phyloP scores from a whole-genome alignment of 2,888 invertebrate genomes.

The Gerris lacustris region DNA sequence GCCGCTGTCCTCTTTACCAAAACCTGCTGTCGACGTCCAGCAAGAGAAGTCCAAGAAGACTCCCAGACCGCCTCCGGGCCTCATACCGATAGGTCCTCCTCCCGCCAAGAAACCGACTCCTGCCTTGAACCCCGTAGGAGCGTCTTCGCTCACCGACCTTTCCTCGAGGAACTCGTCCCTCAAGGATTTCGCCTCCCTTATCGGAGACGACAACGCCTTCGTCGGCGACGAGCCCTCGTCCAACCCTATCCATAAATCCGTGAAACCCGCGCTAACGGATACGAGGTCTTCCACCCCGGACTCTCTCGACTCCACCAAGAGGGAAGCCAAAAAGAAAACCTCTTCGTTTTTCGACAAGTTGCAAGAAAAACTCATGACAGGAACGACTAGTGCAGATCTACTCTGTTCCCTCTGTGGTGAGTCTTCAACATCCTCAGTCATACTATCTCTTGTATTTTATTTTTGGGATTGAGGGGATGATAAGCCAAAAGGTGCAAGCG shows the following conservation, averaged over 20 bases:
- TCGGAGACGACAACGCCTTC: slow-evolving; percentile 22
- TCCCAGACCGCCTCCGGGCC: slow-evolving; percentile 57
- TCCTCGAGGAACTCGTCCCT: slow-evolving; percentile 40
- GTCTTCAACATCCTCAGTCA: neutral
- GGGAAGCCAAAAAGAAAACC: slow-evolving; percentile 25
- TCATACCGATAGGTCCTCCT: slow-evolving; percentile 49
- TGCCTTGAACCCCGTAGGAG: slow-evolving; percentile 7
- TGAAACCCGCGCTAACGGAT: neutral
- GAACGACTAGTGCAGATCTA: slow-evolving; percentile 52
- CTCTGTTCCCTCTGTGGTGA: slow-evolving; percentile 54
- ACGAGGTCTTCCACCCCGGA: slow-evolving; percentile 17
- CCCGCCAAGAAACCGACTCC: slow-evolving; percentile 12
- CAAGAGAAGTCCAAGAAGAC: slow-evolving; percentile 33
- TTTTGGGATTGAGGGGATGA: neutral
- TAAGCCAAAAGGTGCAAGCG: neutral
- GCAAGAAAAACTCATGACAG: slow-evolving; percentile 57
- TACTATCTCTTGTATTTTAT: neutral
- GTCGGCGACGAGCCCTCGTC: neutral
- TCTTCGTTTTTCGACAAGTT: slow-evolving; percentile 71
- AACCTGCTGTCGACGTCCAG: too few species aligned
- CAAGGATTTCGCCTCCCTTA: slow-evolving; percentile 45
- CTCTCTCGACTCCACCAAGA: slow-evolving; percentile 1
- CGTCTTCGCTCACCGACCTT: slow-evolving; percentile 33
- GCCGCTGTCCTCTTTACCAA: neutral
- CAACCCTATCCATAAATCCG: neutral